Evolutionary conservation across 2,113 vertebrate species (phyloP).

Genomic region (Camelus dromedarius): DNA sequence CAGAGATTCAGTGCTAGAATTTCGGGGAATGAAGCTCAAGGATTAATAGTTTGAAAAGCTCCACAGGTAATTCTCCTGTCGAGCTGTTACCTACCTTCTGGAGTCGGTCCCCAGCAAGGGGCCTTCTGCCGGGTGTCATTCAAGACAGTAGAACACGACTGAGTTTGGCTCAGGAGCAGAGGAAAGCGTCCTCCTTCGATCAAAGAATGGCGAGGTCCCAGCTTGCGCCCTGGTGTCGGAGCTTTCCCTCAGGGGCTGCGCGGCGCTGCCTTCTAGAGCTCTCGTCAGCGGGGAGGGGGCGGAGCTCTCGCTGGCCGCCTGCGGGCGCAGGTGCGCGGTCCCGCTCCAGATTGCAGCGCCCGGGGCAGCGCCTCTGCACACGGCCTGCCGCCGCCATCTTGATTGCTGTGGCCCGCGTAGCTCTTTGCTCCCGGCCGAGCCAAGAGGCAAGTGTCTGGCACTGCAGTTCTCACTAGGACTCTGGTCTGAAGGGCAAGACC

Average conservation of each 20-base stretch:
- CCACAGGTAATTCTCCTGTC: background rate
- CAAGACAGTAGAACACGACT: background rate
- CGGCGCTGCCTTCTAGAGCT: background rate
- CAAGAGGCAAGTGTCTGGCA: too few species aligned
- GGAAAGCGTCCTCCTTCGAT: background rate
- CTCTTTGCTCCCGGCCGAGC: too few species aligned
- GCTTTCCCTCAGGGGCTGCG: rapidly evolving
- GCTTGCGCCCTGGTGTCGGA: rapidly evolving
- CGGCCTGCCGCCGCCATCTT: background rate
- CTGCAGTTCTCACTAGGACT: background rate
- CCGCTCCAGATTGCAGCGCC: too few species aligned
- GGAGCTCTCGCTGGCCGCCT: background rate
- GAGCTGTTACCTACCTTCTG: background rate
- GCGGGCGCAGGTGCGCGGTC: background rate
- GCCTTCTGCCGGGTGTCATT: background rate
- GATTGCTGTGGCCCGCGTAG: too few species aligned
- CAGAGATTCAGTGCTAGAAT: background rate
- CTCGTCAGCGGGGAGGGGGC: too few species aligned
- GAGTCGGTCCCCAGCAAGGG: background rate
- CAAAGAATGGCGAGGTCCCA: background rate
- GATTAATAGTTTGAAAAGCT: background rate
- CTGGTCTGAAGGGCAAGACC: background rate
- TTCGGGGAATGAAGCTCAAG: background rate
- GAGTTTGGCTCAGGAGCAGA: background rate
- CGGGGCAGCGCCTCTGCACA: background rate